Evolutionary conservation across 2,113 vertebrate genomes (phyloP), one percentile per base, ranked within the genome.

Genomic region (Gila orcuttii): DNA sequence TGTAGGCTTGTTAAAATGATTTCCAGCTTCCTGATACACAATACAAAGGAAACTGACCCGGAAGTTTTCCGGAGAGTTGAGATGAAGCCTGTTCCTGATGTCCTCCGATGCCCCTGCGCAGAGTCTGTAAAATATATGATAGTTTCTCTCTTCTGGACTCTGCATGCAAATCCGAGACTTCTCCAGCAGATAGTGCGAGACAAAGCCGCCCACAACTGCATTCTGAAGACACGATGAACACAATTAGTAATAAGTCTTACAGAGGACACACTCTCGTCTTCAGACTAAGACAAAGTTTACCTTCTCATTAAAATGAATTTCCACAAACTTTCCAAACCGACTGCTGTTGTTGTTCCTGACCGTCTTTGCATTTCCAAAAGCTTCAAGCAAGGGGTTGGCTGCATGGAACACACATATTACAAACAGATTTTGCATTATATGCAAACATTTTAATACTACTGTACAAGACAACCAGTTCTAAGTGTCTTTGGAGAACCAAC

Each of bases 291-390:
- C 31, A 84, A 84, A 52, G 50, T 31, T 79, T 93, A 99, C 98
- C 96, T 99, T 99, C 87, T 96, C 96, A 92, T 98, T 98, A 87
- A 99, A 99, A 91, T 99, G 98, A 91, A 99, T 99, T 96, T 99
- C 98, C 79, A 99, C 98, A 93, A 99, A 99, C 92, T 99, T 99
- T 85, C 98, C 98, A 94, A 99, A 99, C 76, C 98, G 96, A 90
- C 98, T 99, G 88, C 98, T 99, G 93, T 99, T 99, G 90, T 99
- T 99, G 91, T 99, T 99, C 50, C 98, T 95, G 91, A 99, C 98
- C 12, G 98, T 99, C 91, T 99, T 99, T 84, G 98, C 98, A 80
- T 99, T 99, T 92, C 98, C 98, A 93, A 99, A 99, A 15, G 98
- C 98, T 93, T 99, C 98, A 45, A 99, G 94, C 0, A 99, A 94